Base-by-base conservation (phyloP, 2,797 vertebrate species). In the Mormyrus hasselquistii region DNA sequence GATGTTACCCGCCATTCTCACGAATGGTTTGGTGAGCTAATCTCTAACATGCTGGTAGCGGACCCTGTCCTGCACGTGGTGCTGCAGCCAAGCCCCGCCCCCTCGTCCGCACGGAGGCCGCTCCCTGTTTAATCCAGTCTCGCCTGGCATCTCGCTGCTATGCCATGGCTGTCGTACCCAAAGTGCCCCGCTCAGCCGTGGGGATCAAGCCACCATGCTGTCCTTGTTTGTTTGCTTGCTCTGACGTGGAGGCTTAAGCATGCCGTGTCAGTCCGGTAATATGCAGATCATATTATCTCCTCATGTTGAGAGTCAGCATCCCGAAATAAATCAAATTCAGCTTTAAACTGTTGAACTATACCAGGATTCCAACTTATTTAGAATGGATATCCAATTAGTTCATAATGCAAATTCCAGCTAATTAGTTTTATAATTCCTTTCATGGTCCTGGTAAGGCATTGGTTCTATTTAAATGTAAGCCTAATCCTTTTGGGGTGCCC, bases 391-490 rank as follows among this genome's bases (percentile, higher is more conserved):
- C 95, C 94, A 95, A 96, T 97, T 96, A 95, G 94, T 95, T 96
- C 96, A 91, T 94, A 93, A 92, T 93, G 93, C 94, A 97, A 96
- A 94, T 96, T 96, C 94, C 95, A 92, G 93, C 95, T 95, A 97
- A 97, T 97, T 96, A 96, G 95, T 95, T 95, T 96, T 96, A 94
- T 95, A 94, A 96, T 97, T 91, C 96, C 95, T 95, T 96, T 95
- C 94, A 94, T 96, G 96, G 95, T 94, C 96, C 95, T 95, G 95
- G 95, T 95, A 96, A 95, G 96, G 95, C 95, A 94, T 95, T 95
- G 94, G 94, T 94, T 91, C 93, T 92, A 93, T 96, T 96, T 96
- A 96, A 91, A 92, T 90, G 91, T 92, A 91, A 89, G 89, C 57
- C 83, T 93, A 91, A 97, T 97, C 96, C 96, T 95, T 95, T 95